Conservation (phyloP, 2,888 invertebrate species). For the Rhingia rostrata region DNA sequence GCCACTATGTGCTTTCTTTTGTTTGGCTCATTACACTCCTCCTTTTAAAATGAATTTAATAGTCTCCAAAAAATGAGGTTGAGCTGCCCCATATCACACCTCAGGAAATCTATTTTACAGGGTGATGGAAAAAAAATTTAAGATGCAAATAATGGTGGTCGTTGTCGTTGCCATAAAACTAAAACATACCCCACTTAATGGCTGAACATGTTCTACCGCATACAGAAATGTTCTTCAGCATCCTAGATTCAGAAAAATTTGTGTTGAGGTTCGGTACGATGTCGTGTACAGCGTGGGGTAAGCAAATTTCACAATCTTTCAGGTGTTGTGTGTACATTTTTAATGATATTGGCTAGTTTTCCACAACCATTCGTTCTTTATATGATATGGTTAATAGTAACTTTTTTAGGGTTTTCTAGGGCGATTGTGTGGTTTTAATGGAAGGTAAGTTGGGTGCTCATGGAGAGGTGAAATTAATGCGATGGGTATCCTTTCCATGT, state of each 20-base stretch:
- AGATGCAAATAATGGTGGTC: conserved; percentile 58
- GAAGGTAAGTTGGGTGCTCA: too few species aligned
- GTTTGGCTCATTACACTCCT: conserved; percentile 45
- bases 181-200: conserved; percentile 43
- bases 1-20: conserved; percentile 37
- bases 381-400: background rate
- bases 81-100: background rate
- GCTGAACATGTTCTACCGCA: conserved; percentile 53
- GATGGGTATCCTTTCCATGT: too few species aligned
- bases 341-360: conserved; percentile 22
- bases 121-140: conserved; percentile 30
- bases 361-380: conserved; percentile 1
- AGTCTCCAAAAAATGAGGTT: background rate
- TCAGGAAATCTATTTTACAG: background rate
- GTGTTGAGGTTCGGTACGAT: background rate
- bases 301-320: conserved; percentile 32
- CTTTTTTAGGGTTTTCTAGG: background rate
- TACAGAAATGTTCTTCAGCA: conserved; percentile 16
- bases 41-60: conserved; percentile 62
- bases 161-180: conserved; percentile 49
- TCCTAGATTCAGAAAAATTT: conserved; percentile 14
- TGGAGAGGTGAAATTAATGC: too few species aligned
- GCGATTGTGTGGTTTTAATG: background rate
- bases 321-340: conserved; percentile 20
- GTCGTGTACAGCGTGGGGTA: conserved; percentile 24